These are phyloP conservation scores for Megastigmus dorsalis DNA, from an alignment of 2,888 invertebrate genomes.

Conservation along the genomic window DNA sequence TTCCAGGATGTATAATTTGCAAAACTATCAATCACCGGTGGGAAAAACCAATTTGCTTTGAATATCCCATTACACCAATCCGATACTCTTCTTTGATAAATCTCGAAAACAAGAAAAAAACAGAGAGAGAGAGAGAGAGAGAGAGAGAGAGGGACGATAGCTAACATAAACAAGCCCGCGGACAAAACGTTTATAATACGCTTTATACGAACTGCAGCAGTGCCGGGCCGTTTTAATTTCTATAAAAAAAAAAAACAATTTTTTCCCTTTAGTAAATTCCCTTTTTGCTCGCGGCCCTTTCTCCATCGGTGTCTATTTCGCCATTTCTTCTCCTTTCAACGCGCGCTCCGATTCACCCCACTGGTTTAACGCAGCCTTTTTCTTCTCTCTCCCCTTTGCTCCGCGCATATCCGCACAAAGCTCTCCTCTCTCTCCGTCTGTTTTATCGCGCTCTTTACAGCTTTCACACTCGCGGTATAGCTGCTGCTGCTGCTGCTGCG, in stretches of 20 bases:
- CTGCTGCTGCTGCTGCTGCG: not conserved
- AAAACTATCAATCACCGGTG: too few species aligned
- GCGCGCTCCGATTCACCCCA: not conserved
- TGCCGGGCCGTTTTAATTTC: too few species aligned
- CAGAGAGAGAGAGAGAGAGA: too few species aligned
- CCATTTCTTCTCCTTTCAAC: not conserved
- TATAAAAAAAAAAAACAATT: conserved; percentile 1
- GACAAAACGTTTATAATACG: too few species aligned
- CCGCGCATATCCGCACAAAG: not conserved
- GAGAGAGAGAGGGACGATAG: not conserved
- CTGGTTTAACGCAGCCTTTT: not conserved
- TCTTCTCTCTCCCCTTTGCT: not conserved
- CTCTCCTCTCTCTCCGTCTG: too few species aligned
- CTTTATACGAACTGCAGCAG: too few species aligned
- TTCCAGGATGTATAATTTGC: too few species aligned
- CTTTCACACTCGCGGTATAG: too few species aligned
- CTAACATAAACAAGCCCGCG: not conserved
- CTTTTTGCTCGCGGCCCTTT: not conserved
- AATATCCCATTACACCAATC: too few species aligned
- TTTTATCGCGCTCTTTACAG: conserved; percentile 4
- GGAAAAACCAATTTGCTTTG: too few species aligned
- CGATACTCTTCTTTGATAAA: too few species aligned
- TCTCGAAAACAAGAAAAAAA: too few species aligned
- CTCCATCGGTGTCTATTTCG: not conserved
- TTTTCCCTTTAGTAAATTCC: not conserved